Base-by-base conservation (phyloP, 2,113 vertebrate genomes). In the Cololabis saira region DNA sequence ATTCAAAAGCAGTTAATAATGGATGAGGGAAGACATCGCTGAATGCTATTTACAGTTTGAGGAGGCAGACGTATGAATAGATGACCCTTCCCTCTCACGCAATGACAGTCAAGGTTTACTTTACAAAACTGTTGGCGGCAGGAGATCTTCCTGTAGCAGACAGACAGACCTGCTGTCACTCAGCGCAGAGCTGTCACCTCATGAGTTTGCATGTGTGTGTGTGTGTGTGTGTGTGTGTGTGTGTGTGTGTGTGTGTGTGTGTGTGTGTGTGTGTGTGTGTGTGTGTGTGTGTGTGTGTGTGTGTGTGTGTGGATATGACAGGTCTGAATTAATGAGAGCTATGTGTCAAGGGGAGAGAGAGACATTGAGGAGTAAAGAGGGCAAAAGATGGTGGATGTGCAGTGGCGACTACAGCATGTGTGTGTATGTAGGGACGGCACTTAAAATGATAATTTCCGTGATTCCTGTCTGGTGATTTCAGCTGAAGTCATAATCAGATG, bases 131-230 rank as follows among this genome's bases (percentile, higher is more conserved):
- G 84, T 63, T 86, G 78, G 57, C 82, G 73, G 85, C 76, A 84
- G 83, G 87, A 87, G 91, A 91, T 91, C 82, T 91, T 79, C 90
- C 87, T 89, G 92, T 88, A 82, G 65, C 67, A 75, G 89, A 87
- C 84, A 86, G 72, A 81, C 72, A 89, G 83, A 87, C 76, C 76
- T 77, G 89, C 84, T 91, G 88, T 87, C 88, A 83, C 71, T 92
- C 87, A 70, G 22, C 50, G 64, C 70, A 57, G 87, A 74, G 74
- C 85, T 82, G 82, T 82, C 90, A 90, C 81, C 84, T 78, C 42
- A 42, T 49, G 64, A 63, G 50, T 18, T 57, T 40, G 67, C 22
- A 21, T 61, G 41, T 18, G 67, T 40, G 67, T 37, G 21, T 61
- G 41, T 30, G 37, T 72, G 63, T 64, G 74, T 76, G 78, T 86